Evolutionary conservation across 2,888 invertebrate species (phyloP).

Genomic region (Anthophora plumipes): DNA sequence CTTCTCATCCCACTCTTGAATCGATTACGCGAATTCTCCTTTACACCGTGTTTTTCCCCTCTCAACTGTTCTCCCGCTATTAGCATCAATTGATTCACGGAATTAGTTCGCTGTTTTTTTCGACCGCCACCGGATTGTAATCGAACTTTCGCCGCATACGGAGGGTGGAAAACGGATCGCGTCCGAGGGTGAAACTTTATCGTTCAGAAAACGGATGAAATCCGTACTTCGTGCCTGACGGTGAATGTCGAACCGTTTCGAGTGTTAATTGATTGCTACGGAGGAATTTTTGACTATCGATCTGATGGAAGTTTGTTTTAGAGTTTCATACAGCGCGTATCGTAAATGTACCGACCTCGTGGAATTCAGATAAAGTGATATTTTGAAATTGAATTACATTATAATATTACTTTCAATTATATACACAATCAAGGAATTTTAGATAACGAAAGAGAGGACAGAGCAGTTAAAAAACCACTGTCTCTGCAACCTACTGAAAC

Average conservation of each 20-base stretch:
- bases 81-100: slow-evolving; percentile 46
- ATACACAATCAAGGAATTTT: no score
- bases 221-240: background rate
- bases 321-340: no score
- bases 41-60: slow-evolving; percentile 28
- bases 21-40: slow-evolving; percentile 56
- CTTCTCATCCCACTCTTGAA: slow-evolving; percentile 7
- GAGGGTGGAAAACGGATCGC: background rate
- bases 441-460: no score
- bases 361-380: no score
- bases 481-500: no score
- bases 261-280: background rate
- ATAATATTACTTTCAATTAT: no score
- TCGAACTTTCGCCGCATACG: slow-evolving; percentile 36
- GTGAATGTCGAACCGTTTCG: background rate
- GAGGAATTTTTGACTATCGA: background rate
- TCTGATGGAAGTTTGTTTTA: background rate
- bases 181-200: slow-evolving; percentile 1
- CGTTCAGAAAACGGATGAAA: slow-evolving; percentile 18
- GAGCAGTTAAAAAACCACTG: no score
- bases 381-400: no score
- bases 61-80: slow-evolving; percentile 27
- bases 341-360: no score
- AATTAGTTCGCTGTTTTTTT: slow-evolving; percentile 48
- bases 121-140: slow-evolving; percentile 20